A percentile compares a stretch with the other conserved stretches of the same genome.
Conservation (phyloP, 1,140 invertebrate species). For the Hermetia illucens region DNA sequence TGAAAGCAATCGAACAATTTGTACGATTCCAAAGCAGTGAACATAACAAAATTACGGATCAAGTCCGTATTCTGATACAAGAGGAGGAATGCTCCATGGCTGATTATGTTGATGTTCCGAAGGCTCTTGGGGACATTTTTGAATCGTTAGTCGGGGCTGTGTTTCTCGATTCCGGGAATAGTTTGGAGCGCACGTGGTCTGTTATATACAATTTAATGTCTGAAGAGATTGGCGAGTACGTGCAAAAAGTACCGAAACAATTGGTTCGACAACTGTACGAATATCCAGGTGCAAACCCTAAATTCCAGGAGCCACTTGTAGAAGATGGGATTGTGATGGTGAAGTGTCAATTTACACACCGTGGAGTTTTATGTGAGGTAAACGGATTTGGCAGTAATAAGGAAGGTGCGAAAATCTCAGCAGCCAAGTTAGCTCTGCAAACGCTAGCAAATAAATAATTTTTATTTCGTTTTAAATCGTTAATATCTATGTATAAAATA, state of each 20-base stretch:
- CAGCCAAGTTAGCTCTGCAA: constrained; percentile 54
- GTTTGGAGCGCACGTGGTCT: constrained; percentile 67
- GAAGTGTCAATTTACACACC: constrained; percentile 41
- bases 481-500: no score
- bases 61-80: constrained; percentile 47
- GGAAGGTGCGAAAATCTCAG: constrained; percentile 52
- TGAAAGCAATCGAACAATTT: constrained; percentile 60
- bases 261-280: constrained; percentile 76
- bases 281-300: constrained; percentile 39
- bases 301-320: constrained; percentile 31
- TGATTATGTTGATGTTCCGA: constrained; percentile 77
- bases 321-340: constrained; percentile 39
- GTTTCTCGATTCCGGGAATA: constrained; percentile 72
- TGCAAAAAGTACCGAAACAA: constrained; percentile 73
- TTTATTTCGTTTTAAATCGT: no score
- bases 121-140: constrained; percentile 84
- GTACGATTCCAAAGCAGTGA: constrained; percentile 61
- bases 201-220: constrained; percentile 64
- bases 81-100: constrained; percentile 45
- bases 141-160: constrained; percentile 87
- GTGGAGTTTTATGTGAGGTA: constrained; percentile 38
- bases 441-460: no score
- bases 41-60: constrained; percentile 46
- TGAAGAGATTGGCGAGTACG: constrained; percentile 60
- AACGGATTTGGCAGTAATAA: constrained; percentile 55